Base-by-base conservation (phyloP, 1,140 invertebrate genomes). In the Papilio helenus region DNA sequence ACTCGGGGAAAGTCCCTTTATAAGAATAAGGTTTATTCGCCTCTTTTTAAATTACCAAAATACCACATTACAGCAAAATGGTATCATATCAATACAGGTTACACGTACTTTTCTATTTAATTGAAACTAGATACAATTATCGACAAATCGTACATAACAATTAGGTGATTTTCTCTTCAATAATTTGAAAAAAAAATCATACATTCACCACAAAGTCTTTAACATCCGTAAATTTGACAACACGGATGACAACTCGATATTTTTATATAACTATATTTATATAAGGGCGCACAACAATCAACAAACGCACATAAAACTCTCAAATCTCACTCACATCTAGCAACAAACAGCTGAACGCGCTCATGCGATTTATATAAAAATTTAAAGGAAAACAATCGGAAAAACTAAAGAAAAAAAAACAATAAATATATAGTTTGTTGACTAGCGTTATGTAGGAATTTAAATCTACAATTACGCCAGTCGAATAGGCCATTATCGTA, bases 301-400 rank as follows among this genome's bases (percentile, higher is more conserved):
- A 93, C 92, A 91, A 83, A 90, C 88, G 89, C 91, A 87, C 88
- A 86, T 91, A 90, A 90, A 87, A 87, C 82, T 88, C 86, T 87
- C 79, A 82, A 81, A 85, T 86, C 87, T 87, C 87, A 88, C 86
- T 87, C 85, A 84, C 85, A 83, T 83, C 82, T 87, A 89, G 82
- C 84, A 88, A 90, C 88, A 90, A 90, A 88, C 87, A 85, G 85
- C 83, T 86, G 85, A 79, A 87, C 84, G 81, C 86, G 86, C 83
- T 84, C 86, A 87, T 88, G 88, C 89, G 85, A 78, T n/a, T 80
- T 80, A 81, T 80, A 81, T 90, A 91, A 92, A 92, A 92, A 90
- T 92, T 92, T 91, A 83, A 90, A 90, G 88, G 83, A 89, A 89
- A 89, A 90, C 88, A 89, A 84, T 78, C 34, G 55, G 72, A 80